phyloP scores from a whole-genome alignment of 2,797 vertebrate genomes.

The Anguilla marmorata region DNA sequence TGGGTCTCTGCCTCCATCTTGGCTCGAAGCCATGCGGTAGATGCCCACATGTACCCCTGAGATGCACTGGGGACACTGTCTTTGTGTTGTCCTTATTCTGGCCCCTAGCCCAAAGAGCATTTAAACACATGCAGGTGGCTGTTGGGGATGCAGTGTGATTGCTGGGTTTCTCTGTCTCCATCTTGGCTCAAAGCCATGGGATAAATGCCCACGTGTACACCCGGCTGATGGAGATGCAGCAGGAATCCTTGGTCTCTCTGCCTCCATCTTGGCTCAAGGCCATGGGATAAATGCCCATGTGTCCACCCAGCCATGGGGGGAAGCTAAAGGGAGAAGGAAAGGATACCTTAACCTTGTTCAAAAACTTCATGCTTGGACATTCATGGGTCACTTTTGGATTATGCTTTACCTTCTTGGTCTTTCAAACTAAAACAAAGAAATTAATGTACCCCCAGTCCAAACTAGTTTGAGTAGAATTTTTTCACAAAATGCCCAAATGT shows the following conservation, averaged over 20 bases:
- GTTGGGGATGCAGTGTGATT: not conserved
- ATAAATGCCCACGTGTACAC: not conserved
- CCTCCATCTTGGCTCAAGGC: not conserved
- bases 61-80: not conserved
- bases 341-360: not conserved
- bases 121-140: not conserved
- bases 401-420: not conserved
- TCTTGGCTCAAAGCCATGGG: slow-evolving; percentile 4
- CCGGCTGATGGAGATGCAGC: not conserved
- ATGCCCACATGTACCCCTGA: not conserved
- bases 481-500: not conserved
- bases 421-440: not conserved
- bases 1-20: not conserved
- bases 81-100: not conserved
- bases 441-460: not conserved
- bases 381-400: not conserved
- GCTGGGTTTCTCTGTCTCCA: not conserved
- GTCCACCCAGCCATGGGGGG: not conserved
- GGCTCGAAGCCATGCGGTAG: not conserved
- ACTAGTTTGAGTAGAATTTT: not conserved
- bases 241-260: not conserved
- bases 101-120: not conserved
- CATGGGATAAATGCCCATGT: not conserved
- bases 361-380: too few species aligned
- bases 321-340: not conserved